Conservation (phyloP, 2,113 vertebrate genomes). For the Aegotheles bennettii region DNA sequence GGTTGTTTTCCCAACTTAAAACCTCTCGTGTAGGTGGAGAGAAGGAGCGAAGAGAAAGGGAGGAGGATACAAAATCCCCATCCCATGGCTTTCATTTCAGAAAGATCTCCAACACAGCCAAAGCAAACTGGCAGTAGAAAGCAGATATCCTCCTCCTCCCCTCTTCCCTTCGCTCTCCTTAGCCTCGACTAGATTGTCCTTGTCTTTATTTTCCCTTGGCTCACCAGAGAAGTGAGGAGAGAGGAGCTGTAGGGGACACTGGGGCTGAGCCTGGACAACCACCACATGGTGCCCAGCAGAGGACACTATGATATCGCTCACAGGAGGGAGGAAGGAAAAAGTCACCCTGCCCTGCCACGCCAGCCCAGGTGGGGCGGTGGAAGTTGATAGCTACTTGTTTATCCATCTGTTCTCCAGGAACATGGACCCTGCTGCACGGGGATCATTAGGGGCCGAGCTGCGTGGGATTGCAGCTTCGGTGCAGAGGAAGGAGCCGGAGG, state of each 20-base stretch:
- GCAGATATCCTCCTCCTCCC: neutral
- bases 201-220: neutral
- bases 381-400: fast-evolving
- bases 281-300: neutral
- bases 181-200: neutral
- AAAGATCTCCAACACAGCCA: neutral
- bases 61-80: neutral
- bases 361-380: neutral
- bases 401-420: fast-evolving
- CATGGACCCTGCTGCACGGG: fast-evolving
- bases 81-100: neutral
- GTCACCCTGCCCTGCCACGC: too few species aligned
- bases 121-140: neutral
- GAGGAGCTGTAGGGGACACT: too few species aligned
- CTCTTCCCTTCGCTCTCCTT: neutral
- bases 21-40: neutral
- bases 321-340: neutral
- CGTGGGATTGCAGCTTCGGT: neutral
- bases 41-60: neutral
- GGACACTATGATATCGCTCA: neutral
- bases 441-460: neutral
- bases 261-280: neutral
- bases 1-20: neutral
- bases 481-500: neutral
- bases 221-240: neutral